Percentiles rank a stretch among this genome's conserved stretches.
phyloP scores from a whole-genome alignment of 2,797 vertebrate species.

The Pangasius djambal region DNA sequence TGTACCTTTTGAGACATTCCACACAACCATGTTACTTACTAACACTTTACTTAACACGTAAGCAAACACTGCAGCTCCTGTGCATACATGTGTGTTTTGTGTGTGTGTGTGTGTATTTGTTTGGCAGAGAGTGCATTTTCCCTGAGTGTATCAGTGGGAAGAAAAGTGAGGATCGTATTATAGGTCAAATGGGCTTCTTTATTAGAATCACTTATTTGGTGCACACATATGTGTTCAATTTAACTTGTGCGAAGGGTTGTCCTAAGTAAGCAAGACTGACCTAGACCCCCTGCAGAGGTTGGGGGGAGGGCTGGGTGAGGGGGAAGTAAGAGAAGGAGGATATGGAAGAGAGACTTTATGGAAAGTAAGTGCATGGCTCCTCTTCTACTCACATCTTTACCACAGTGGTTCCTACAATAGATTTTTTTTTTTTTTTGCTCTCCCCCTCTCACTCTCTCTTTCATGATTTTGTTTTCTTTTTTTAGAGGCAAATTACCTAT shows the following conservation, averaged over 20 bases:
- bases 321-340: conserved; percentile 21
- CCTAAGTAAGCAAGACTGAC: conserved; percentile 41
- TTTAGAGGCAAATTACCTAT: conserved; percentile 47
- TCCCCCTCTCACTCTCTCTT: not conserved
- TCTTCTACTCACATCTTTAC: conserved; percentile 40
- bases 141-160: not conserved
- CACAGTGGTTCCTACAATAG: conserved; percentile 33
- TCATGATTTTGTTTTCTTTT: conserved; percentile 24
- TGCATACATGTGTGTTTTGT: conserved; percentile 8
- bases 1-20: conserved; percentile 46
- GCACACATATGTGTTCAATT: conserved; percentile 43
- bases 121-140: conserved; percentile 2
- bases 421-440: not conserved
- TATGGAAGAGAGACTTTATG: conserved; percentile 44
- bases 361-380: conserved; percentile 47
- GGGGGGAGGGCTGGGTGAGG: not conserved
- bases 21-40: conserved; percentile 51
- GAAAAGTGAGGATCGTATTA: conserved; percentile 9
- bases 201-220: conserved; percentile 33
- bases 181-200: conserved; percentile 24
- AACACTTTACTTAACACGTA: conserved; percentile 42
- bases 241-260: conserved; percentile 35
- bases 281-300: conserved; percentile 28
- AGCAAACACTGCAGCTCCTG: conserved; percentile 37
- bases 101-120: not conserved